Percentiles rank a stretch among this genome's conserved stretches.
These are phyloP conservation scores for Smittia aterrima DNA, from an alignment of 2,888 invertebrate genomes.

Conservation along the genomic window DNA sequence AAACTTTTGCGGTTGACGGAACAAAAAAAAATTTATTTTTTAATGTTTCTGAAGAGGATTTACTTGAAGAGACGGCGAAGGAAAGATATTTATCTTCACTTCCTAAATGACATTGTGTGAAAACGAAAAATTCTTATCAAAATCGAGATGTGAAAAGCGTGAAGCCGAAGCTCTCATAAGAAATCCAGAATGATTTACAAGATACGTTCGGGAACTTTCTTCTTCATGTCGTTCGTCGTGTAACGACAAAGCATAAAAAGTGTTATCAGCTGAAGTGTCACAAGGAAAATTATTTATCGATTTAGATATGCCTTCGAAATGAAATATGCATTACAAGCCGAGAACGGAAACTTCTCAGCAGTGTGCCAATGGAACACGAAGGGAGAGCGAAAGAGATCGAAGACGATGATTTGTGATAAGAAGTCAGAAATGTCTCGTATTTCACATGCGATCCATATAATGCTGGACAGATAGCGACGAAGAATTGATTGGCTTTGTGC, in stretches of 20 bases:
- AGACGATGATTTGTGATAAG: constrained; percentile 21
- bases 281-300: constrained; percentile 39
- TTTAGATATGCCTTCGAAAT: constrained; percentile 27
- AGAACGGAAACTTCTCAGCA: neutral
- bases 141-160: neutral
- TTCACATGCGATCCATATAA: neutral
- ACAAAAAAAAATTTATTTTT: neutral
- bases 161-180: neutral
- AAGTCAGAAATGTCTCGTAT: constrained; percentile 3
- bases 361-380: neutral
- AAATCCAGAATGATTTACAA: constrained; percentile 18
- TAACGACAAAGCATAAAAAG: constrained; percentile 7
- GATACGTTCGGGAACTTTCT: neutral
- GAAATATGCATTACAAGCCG: constrained; percentile 19
- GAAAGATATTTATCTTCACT: neutral
- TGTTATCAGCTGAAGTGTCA: constrained; percentile 31
- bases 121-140: neutral
- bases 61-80: neutral
- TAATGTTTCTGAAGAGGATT: neutral
- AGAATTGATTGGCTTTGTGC: constrained; percentile 1
- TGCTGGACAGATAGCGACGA: neutral
- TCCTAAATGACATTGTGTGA: neutral
- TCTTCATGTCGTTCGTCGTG: neutral
- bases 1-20: neutral
- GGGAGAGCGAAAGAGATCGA: neutral